phyloP scores from a whole-genome alignment of 1,140 invertebrate species.

The Lordiphosa mommai region DNA sequence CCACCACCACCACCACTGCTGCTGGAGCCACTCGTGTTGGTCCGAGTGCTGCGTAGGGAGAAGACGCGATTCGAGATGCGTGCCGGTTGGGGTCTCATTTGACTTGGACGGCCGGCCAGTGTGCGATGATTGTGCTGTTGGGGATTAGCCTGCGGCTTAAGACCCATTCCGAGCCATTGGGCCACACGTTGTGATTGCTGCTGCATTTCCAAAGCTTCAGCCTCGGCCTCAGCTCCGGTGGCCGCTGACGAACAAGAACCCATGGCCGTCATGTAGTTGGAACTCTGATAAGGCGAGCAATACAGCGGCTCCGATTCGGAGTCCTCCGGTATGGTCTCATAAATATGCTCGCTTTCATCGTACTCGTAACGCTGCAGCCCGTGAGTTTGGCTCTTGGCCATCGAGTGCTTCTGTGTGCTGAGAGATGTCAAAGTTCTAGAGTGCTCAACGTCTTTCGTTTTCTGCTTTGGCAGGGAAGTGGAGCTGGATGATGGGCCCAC shows the following conservation, averaged over 20 bases:
- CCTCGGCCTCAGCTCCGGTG: conserved; percentile 12
- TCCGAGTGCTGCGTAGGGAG: conserved; percentile 50
- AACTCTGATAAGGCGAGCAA: conserved; percentile 84
- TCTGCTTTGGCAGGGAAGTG: too few species aligned
- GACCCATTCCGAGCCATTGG: conserved; percentile 64
- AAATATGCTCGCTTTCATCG: conserved; percentile 83
- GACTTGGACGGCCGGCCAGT: conserved; percentile 11
- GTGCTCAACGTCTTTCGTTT: too few species aligned
- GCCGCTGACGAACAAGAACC: conserved; percentile 47
- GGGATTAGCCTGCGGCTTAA: conserved; percentile 26
- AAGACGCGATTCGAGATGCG: conserved; percentile 40
- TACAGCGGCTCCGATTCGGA: conserved; percentile 84
- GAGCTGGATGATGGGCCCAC: too few species aligned
- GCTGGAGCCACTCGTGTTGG: conserved; percentile 57
- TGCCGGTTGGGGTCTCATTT: conserved; percentile 12
- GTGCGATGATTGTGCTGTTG: conserved; percentile 14
- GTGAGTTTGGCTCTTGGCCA: too few species aligned
- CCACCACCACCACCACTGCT: conserved; percentile 58
- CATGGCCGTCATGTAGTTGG: conserved; percentile 63
- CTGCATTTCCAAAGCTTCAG: conserved; percentile 52
- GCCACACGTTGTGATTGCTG: conserved; percentile 69
- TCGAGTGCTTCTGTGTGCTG: too few species aligned
- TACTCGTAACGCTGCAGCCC: conserved; percentile 28
- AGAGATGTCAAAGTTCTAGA: too few species aligned
- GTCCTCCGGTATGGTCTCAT: conserved; percentile 85